These are phyloP conservation scores for Abramis brama DNA, from an alignment of 2,113 vertebrate species.

Conservation along the genomic window DNA sequence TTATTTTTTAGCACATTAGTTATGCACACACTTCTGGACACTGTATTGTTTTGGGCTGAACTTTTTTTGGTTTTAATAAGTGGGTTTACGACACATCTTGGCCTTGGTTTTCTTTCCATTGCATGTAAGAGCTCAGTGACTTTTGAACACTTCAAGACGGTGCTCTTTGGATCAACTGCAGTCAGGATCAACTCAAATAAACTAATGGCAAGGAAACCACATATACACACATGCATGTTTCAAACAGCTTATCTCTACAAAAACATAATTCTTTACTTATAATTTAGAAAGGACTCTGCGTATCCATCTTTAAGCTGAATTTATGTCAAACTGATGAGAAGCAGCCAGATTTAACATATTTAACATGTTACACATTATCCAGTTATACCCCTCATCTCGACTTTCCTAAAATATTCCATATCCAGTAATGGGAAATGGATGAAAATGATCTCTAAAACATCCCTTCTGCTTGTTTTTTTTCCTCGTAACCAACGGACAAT, in stretches of 20 bases:
- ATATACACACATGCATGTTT: slow-evolving; percentile 52
- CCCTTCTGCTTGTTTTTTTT: not conserved
- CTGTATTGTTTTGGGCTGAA: slow-evolving; percentile 1
- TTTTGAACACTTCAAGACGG: slow-evolving; percentile 27
- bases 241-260: slow-evolving; percentile 62
- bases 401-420: slow-evolving; percentile 57
- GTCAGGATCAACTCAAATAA: slow-evolving; percentile 64
- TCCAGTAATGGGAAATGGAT: slow-evolving; percentile 54
- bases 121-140: not conserved
- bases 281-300: slow-evolving; percentile 36
- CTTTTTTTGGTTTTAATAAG: not conserved
- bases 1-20: not conserved
- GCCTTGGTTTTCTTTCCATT: not conserved
- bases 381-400: slow-evolving; percentile 61
- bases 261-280: slow-evolving; percentile 41
- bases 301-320: slow-evolving; percentile 56
- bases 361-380: slow-evolving; percentile 69
- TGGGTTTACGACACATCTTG: slow-evolving; percentile 16
- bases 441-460: slow-evolving; percentile 24
- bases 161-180: slow-evolving; percentile 46
- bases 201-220: slow-evolving; percentile 44
- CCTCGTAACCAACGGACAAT: not conserved
- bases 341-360: slow-evolving; percentile 63
- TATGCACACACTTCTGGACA: not conserved
- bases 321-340: slow-evolving; percentile 51